Evolutionary conservation across 1,140 invertebrate species (phyloP).

Genomic region (Papilio xuthus): DNA sequence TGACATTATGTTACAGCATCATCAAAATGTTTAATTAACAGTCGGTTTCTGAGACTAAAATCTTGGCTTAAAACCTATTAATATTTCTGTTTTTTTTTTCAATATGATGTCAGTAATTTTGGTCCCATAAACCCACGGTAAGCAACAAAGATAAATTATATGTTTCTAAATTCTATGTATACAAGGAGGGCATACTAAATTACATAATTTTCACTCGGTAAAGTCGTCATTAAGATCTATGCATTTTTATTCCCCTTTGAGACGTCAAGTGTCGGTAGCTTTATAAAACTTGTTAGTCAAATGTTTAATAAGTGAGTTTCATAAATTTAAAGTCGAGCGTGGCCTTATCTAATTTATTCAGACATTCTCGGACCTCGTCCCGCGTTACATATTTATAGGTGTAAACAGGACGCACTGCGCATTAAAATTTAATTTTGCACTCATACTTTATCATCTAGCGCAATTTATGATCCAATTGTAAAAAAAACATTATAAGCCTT

Average conservation of each 20-base stretch:
- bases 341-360: conserved; percentile 25
- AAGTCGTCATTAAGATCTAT: not conserved
- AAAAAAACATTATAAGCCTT: not conserved
- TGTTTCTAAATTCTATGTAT: too few species aligned
- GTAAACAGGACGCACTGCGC: conserved; percentile 15
- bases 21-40: too few species aligned
- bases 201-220: not conserved
- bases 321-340: conserved; percentile 10
- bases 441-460: conserved; percentile 11
- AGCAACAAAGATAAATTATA: too few species aligned
- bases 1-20: too few species aligned
- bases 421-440: conserved; percentile 18
- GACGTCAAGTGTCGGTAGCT: not conserved
- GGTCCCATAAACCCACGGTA: too few species aligned
- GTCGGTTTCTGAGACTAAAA: too few species aligned
- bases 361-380: conserved; percentile 22
- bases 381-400: conserved; percentile 15
- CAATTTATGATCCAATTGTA: not conserved
- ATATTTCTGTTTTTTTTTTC: too few species aligned
- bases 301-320: conserved; percentile 17
- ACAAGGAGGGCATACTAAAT: too few species aligned
- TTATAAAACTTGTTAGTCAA: conserved; percentile 13
- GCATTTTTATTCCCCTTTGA: conserved; percentile 8
- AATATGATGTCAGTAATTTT: too few species aligned
- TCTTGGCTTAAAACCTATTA: too few species aligned